Evolutionary conservation across 2,797 vertebrate genomes (phyloP), one percentile per base, ranked within the genome.

Genomic region (Loris lydekkerianus): DNA sequence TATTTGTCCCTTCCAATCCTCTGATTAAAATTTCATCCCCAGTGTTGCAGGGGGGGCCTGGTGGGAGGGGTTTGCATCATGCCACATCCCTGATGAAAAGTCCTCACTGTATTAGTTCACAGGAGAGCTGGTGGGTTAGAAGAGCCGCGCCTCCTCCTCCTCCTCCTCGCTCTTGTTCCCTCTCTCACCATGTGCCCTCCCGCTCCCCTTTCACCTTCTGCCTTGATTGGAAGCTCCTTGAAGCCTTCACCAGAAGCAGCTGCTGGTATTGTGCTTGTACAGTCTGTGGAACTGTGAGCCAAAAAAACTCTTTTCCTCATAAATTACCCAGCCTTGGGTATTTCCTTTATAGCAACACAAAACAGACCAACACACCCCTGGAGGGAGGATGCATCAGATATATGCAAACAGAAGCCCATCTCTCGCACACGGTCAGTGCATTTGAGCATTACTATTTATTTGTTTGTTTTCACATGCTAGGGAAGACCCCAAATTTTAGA

Each of bases 401-500:
- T 14, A 25, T 23, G 23, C 17, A 70, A 73, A 76, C 2, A 87
- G 72, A 86, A 65, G 40, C 9, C 1, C 8, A 69, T n/a, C 27
- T 61, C 70, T 37, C 14, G 31, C 1, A 40, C 5, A 3, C 1
- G 14, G 49, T 8, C 2, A 20, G 21, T 2, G 11, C 10, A 34
- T 27, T 13, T 78, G 80, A 40, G 3, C 37, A 34, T 70, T 46
- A 63, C 31, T 37, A 56, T 49, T 88, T 83, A 69, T 29, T 73
- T 69, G 0, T 61, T 49, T 87, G 17, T 78, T 89, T 90, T 60
- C 61, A 96, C 31, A 25, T 77, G 58, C 20, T 29, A 20, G 13
- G 37, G 25, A 84, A 84, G 34, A 34, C 20, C 87, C 73, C 61
- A 60, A 77, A 76, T 93, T 63, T 91, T 93, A 87, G 20, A 46